A percentile compares a stretch with the other conserved stretches of the same genome.
Conservation (phyloP, 1,140 invertebrate genomes). For the Drosophila biarmipes region DNA sequence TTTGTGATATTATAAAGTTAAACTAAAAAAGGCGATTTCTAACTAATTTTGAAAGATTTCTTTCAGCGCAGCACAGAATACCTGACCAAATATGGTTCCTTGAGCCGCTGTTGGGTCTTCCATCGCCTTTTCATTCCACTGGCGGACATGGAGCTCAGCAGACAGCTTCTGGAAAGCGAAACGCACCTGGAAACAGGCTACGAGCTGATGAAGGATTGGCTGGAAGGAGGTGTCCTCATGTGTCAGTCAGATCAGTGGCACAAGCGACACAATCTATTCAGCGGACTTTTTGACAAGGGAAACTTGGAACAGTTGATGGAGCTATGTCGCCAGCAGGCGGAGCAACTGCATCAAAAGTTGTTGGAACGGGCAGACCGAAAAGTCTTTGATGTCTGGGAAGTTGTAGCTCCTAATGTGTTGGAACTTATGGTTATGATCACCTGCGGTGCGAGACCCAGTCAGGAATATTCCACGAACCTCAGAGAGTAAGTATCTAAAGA, state of each 20-base stretch:
- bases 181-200: conserved; percentile 56
- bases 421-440: conserved; percentile 45
- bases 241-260: conserved; percentile 49
- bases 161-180: conserved; percentile 64
- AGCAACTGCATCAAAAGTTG: conserved; percentile 17
- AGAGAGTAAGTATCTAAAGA: conserved; percentile 27
- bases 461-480: conserved; percentile 40
- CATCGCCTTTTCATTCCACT: conserved; percentile 65
- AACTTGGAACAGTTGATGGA: conserved; percentile 32
- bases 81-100: conserved; percentile 51
- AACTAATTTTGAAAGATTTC: conserved; percentile 43
- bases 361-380: conserved; percentile 4
- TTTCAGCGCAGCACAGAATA: conserved; percentile 55
- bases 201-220: conserved; percentile 57
- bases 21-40: not conserved
- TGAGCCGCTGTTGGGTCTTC: conserved; percentile 66
- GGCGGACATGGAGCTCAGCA: conserved; percentile 58
- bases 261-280: conserved; percentile 44
- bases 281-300: conserved; percentile 18
- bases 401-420: conserved; percentile 18
- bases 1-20: conserved; percentile 12
- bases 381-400: conserved; percentile 29
- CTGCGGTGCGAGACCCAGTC: conserved; percentile 42
- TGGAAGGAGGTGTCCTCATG: conserved; percentile 40
- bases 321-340: conserved; percentile 24